Evolutionary conservation across 2,113 vertebrate genomes (phyloP).

Genomic region (Nannobrachium achirus): DNA sequence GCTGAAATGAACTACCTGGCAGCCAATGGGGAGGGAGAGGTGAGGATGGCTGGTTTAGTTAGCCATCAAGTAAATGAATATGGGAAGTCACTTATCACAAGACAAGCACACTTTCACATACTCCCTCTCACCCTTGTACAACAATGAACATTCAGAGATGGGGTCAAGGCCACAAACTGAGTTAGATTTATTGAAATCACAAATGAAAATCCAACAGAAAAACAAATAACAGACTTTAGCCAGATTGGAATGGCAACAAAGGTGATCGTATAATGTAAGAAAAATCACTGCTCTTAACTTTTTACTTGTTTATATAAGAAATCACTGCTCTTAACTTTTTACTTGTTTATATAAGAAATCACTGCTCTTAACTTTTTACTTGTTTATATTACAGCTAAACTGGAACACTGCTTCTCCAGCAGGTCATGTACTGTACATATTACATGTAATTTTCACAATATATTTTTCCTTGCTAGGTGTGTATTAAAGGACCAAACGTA

Average conservation of each 20-base stretch:
- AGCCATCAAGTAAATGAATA: background rate
- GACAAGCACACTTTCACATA: background rate
- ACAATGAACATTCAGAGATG: too few relatives aligned
- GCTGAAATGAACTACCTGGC: constrained; percentile 96
- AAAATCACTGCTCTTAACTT: background rate
- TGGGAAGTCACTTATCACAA: background rate
- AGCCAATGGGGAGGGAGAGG: constrained; percentile 93
- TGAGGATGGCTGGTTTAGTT: constrained; percentile 62
- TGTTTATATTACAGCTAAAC: background rate
- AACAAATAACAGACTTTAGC: background rate
- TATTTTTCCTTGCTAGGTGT: constrained; percentile 81
- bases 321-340: background rate
- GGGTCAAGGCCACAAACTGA: background rate
- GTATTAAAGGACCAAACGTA: constrained; percentile 93
- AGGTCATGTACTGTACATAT: background rate
- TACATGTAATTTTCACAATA: background rate
- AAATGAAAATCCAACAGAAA: background rate
- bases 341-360: background rate
- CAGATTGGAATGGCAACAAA: too few relatives aligned
- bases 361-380: background rate
- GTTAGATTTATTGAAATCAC: background rate
- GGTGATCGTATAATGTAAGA: too few relatives aligned
- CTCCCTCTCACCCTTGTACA: background rate
- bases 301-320: background rate
- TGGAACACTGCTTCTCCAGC: too few relatives aligned